A percentile compares a stretch with the other conserved stretches of the same genome.
phyloP scores from a whole-genome alignment of 2,888 invertebrate species.

The Fragum whitleyi region DNA sequence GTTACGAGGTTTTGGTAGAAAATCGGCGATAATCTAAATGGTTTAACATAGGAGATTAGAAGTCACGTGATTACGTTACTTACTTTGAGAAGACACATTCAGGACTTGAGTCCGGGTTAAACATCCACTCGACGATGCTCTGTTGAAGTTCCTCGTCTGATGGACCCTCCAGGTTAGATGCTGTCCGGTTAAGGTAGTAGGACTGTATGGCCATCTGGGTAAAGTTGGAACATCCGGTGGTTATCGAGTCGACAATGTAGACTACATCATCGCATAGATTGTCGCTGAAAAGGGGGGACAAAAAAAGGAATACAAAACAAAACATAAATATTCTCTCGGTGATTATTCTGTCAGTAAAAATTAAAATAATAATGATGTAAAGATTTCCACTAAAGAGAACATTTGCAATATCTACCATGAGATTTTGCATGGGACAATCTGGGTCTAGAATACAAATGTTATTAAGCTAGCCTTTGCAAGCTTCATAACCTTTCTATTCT shows the following conservation, averaged over 20 bases:
- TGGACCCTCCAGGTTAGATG: slow-evolving; percentile 33
- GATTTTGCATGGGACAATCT: not conserved
- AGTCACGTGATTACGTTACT: not conserved
- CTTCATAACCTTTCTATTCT: no score
- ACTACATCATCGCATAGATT: not conserved
- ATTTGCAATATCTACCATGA: not conserved
- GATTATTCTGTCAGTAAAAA: not conserved
- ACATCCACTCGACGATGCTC: slow-evolving; percentile 30
- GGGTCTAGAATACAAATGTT: no score
- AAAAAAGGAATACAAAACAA: not conserved
- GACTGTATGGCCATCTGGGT: slow-evolving; percentile 43
- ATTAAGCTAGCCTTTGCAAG: no score
- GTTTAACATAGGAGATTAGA: no score
- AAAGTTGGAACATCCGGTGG: slow-evolving; percentile 43
- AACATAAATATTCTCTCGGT: not conserved
- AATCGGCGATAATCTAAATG: no score
- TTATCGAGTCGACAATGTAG: slow-evolving; percentile 9
- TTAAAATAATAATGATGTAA: not conserved
- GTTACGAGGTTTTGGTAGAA: no score
- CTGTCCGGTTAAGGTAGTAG: slow-evolving; percentile 38
- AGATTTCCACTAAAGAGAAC: not conserved
- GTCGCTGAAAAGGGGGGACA: slow-evolving; percentile 8
- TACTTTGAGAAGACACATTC: slow-evolving; percentile 53
- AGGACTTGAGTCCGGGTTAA: slow-evolving; percentile 34
- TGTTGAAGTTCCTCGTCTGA: slow-evolving; percentile 27